Percentiles rank a stretch among this genome's conserved stretches.
Conservation (phyloP, 2,888 invertebrate genomes). For the Chrysopilus asiliformis region DNA sequence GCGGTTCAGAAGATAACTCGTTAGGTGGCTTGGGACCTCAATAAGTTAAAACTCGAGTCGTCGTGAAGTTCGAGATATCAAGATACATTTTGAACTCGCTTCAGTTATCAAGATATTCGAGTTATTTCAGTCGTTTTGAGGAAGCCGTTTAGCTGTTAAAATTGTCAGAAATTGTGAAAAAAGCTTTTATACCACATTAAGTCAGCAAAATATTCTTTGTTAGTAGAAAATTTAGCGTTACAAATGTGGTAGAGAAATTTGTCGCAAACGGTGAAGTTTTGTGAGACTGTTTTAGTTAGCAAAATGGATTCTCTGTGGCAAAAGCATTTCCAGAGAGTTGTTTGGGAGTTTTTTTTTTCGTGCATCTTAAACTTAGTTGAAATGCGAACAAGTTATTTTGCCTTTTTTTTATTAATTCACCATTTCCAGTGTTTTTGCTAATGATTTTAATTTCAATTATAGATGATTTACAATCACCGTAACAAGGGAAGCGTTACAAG, state of each 20-base stretch:
- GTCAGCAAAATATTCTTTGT: not conserved
- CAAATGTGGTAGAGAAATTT: conserved; percentile 10
- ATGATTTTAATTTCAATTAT: conserved; percentile 6
- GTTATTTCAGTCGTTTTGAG: too few species aligned
- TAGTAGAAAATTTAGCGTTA: conserved; percentile 6
- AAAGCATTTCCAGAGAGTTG: conserved; percentile 14
- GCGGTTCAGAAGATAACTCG: too few species aligned
- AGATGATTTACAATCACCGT: conserved; percentile 57
- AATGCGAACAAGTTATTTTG: conserved; percentile 16
- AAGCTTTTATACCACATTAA: too few species aligned
- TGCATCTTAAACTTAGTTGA: conserved; percentile 36
- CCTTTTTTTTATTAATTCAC: not conserved
- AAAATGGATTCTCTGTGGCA: conserved; percentile 5
- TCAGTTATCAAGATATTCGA: conserved; percentile 5
- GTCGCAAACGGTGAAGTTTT: conserved; percentile 9
- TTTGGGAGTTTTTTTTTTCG: conserved; percentile 4
- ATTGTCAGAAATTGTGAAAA: too few species aligned
- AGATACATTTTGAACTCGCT: too few species aligned
- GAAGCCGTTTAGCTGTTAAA: too few species aligned
- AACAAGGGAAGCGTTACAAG: conserved; percentile 80
- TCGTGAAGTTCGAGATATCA: too few species aligned
- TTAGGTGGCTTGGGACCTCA: too few species aligned
- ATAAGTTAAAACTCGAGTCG: too few species aligned
- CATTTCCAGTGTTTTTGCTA: conserved; percentile 9
- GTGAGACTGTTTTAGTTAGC: conserved; percentile 25